phyloP scores from a whole-genome alignment of 2,888 invertebrate species.

The Dromius quadrimaculatus region DNA sequence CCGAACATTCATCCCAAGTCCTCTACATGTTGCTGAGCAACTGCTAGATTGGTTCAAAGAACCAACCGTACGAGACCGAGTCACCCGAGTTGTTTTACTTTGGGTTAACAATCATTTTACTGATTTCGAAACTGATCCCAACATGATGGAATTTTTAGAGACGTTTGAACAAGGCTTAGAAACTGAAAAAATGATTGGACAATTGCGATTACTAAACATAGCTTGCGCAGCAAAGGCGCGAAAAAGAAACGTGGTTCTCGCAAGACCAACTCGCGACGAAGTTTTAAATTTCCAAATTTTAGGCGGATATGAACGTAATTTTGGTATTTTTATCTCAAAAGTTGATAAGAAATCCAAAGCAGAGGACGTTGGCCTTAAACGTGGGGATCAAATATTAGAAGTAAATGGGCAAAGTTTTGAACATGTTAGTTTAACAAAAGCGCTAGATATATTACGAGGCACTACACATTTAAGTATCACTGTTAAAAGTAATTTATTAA shows the following conservation, averaged over 20 bases:
- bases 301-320: conserved; percentile 92
- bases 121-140: conserved; percentile 95
- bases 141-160: conserved; percentile 97
- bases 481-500: conserved; percentile 95
- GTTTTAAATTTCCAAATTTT: conserved; percentile 92
- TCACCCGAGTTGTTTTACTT: conserved; percentile 93
- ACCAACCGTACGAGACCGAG: conserved; percentile 80
- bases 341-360: conserved; percentile 95
- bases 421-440: conserved; percentile 90
- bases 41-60: conserved; percentile 92
- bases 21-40: conserved; percentile 87
- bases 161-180: conserved; percentile 89
- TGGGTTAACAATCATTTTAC: conserved; percentile 99
- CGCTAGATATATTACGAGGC: conserved; percentile 91
- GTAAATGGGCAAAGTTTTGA: conserved; percentile 98
- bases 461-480: conserved; percentile 97
- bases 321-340: conserved; percentile 94
- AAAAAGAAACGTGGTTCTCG: conserved; percentile 90
- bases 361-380: conserved; percentile 94
- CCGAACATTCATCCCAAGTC: conserved; percentile 92
- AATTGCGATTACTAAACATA: conserved; percentile 88
- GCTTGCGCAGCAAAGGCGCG: conserved; percentile 98
- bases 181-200: conserved; percentile 87
- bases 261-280: conserved; percentile 93
- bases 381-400: conserved; percentile 97